Evolutionary conservation across 2,797 vertebrate species (phyloP).

Genomic region (Hirundo rustica): DNA sequence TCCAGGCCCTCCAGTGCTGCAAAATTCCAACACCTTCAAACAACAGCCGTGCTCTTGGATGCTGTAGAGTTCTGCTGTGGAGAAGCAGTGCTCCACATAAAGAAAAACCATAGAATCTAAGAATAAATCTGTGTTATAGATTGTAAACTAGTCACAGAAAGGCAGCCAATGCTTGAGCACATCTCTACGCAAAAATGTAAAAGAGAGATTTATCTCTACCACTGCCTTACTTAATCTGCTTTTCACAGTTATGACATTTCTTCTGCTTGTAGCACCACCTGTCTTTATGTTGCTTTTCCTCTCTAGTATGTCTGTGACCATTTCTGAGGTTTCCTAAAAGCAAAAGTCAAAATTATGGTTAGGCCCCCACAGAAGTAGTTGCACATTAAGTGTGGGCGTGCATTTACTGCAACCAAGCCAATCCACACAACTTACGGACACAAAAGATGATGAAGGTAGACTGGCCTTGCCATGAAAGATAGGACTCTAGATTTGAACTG

Average conservation of each 20-base stretch:
- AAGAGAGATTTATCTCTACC: background rate
- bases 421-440: fast-evolving
- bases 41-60: background rate
- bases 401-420: background rate
- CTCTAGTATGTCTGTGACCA: background rate
- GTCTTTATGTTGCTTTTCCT: background rate
- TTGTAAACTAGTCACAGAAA: background rate
- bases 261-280: background rate
- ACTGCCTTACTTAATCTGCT: background rate
- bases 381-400: background rate
- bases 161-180: background rate
- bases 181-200: background rate
- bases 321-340: background rate
- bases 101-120: background rate
- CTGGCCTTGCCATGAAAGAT: background rate
- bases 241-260: background rate
- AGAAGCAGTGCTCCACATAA: background rate
- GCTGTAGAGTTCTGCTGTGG: too few relatives aligned
- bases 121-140: background rate
- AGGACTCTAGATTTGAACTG: background rate
- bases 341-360: background rate
- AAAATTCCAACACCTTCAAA: background rate
- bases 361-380: background rate
- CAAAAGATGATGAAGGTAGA: fast-evolving
- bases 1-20: background rate